A percentile compares a stretch with the other conserved stretches of the same genome.
Conservation (phyloP, 2,113 vertebrate species). For the Regulus satrapa region DNA sequence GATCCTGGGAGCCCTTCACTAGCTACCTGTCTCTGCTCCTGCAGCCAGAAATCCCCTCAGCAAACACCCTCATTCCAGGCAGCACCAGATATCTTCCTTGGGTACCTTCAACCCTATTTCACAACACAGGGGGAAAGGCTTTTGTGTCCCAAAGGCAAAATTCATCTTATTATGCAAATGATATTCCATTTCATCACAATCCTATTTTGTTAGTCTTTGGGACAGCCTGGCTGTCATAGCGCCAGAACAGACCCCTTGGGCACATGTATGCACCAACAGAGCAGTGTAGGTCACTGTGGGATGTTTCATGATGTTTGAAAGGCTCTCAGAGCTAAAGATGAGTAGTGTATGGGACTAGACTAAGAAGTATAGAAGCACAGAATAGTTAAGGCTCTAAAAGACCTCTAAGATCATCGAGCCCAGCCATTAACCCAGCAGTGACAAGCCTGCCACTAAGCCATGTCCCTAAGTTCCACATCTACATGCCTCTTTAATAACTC, state of each 20-base stretch:
- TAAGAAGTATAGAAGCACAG: not conserved
- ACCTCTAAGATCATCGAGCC: too few relatives aligned
- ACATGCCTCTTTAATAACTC: not conserved
- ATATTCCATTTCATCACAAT: not conserved
- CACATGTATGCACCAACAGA: not conserved
- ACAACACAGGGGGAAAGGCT: not conserved
- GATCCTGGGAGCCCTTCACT: not conserved
- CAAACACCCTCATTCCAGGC: not conserved
- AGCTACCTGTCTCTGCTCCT: not conserved
- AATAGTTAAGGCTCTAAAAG: not conserved
- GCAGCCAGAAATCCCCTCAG: not conserved
- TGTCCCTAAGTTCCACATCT: too few relatives aligned
- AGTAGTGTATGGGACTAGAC: not conserved
- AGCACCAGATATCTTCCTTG: not conserved
- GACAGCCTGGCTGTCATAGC: not conserved
- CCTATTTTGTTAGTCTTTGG: not conserved
- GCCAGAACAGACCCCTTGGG: not conserved
- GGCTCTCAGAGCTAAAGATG: not conserved
- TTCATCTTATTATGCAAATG: not conserved
- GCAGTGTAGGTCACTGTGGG: not conserved
- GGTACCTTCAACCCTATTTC: not conserved
- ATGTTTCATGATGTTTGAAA: not conserved
- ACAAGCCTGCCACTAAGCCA: not conserved
- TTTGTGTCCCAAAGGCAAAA: not conserved
- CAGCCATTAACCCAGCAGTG: not conserved